A percentile compares a stretch with the other conserved stretches of the same genome.
Evolutionary conservation across 2,888 invertebrate species (phyloP).

Genomic region (Aphrophora alni): DNA sequence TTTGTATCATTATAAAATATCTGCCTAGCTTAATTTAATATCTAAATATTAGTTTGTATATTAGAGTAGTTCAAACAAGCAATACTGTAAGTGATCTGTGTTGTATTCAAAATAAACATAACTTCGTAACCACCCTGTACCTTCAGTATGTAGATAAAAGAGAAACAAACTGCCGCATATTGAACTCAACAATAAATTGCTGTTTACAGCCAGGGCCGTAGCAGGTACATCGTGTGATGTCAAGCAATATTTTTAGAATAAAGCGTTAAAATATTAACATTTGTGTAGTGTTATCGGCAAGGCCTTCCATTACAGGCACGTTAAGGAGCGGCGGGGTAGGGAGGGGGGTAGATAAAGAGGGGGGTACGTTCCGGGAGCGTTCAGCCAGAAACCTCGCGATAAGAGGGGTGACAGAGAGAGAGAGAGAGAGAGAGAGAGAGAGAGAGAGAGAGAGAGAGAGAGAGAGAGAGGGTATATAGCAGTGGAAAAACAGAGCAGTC

Average conservation of each 20-base stretch:
- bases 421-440: conserved; percentile 20
- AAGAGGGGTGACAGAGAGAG: conserved; percentile 30
- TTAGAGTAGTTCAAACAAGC: too few relatives aligned
- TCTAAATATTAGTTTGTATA: too few relatives aligned
- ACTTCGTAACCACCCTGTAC: not conserved
- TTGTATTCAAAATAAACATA: too few relatives aligned
- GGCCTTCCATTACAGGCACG: conserved; percentile 34
- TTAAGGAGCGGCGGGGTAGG: conserved; percentile 22
- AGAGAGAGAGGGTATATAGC: too few relatives aligned
- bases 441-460: not conserved
- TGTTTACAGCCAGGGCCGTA: not conserved
- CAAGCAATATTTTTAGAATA: conserved; percentile 6
- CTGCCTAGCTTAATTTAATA: too few relatives aligned
- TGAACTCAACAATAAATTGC: not conserved
- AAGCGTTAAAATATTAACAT: conserved; percentile 37
- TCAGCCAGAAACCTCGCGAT: conserved; percentile 41
- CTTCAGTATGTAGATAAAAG: not conserved
- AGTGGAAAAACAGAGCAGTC: conserved; percentile 5
- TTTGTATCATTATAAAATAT: too few relatives aligned
- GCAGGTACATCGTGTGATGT: not conserved
- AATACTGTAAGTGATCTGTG: too few relatives aligned
- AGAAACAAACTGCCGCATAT: not conserved
- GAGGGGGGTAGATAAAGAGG: conserved; percentile 29
- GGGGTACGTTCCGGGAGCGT: conserved; percentile 33
- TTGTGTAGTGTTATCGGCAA: conserved; percentile 33